Conservation (phyloP, 2,888 invertebrate species). For the Heterodera filipjevi region DNA sequence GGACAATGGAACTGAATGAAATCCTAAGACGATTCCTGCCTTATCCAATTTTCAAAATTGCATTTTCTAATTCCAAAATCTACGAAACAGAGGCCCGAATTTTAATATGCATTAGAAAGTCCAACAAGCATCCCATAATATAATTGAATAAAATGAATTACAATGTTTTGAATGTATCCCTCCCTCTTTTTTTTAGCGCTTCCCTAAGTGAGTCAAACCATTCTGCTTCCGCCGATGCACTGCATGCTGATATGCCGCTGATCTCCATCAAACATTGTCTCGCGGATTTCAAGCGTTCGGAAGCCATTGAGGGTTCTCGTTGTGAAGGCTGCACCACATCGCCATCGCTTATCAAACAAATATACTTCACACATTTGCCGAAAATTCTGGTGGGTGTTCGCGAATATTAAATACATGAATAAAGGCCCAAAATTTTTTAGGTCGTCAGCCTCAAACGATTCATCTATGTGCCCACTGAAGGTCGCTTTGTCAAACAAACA, state of each 20-base stretch:
- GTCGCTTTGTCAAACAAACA: slow-evolving; percentile 88
- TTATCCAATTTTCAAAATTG: no score
- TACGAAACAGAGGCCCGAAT: no score
- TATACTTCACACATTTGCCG: slow-evolving; percentile 88
- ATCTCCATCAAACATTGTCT: slow-evolving; percentile 83
- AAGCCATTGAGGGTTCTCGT: slow-evolving; percentile 72
- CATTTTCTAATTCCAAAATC: no score
- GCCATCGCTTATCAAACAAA: slow-evolving; percentile 76
- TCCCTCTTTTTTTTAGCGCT: not conserved
- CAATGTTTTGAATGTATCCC: no score
- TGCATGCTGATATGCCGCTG: slow-evolving; percentile 74
- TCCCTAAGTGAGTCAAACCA: slow-evolving; percentile 57
- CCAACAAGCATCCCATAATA: no score
- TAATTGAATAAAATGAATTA: no score
- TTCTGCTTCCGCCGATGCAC: slow-evolving; percentile 76
- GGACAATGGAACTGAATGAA: no score
- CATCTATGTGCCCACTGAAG: slow-evolving; percentile 78
- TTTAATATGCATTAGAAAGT: no score
- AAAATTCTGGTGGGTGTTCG: slow-evolving; percentile 77
- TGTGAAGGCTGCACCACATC: slow-evolving; percentile 71
- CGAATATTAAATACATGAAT: not conserved
- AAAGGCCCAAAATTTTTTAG: slow-evolving; percentile 68
- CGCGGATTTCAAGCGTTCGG: slow-evolving; percentile 80
- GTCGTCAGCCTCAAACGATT: slow-evolving; percentile 89
- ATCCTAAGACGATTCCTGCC: no score